These are phyloP conservation scores for Callopanchax toddi DNA, from an alignment of 2,113 vertebrate genomes.

Conservation along the genomic window DNA sequence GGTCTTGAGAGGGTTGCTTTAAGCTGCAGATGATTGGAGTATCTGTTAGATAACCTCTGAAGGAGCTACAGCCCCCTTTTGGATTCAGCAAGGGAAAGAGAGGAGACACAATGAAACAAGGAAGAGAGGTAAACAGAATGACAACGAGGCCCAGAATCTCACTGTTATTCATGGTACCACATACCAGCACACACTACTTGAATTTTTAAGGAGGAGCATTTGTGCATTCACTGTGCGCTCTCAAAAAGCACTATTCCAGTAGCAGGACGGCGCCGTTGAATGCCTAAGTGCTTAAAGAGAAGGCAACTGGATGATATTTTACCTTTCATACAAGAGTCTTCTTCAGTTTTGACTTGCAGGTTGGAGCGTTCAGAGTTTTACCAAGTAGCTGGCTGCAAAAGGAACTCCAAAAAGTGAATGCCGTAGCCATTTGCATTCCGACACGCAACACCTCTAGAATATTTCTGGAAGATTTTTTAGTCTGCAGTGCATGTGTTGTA, in stretches of 20 bases:
- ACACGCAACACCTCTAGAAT: background rate
- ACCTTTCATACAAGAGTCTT: background rate
- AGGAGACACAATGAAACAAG: slow-evolving; percentile 36
- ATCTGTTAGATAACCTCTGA: slow-evolving; percentile 69
- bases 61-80: slow-evolving; percentile 55
- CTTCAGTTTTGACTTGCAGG: background rate
- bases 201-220: slow-evolving; percentile 27
- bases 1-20: slow-evolving; percentile 60
- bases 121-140: slow-evolving; percentile 36
- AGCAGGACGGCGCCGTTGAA: slow-evolving; percentile 48
- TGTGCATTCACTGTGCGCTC: slow-evolving; percentile 9
- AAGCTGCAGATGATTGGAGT: slow-evolving; percentile 71
- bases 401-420: too few relatives aligned
- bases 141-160: slow-evolving; percentile 44
- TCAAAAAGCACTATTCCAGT: slow-evolving; percentile 22
- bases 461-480: background rate
- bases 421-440: background rate
- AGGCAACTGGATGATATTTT: background rate
- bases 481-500: background rate
- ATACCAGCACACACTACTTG: slow-evolving; percentile 15
- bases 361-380: background rate
- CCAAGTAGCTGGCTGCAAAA: background rate
- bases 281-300: slow-evolving; percentile 7
- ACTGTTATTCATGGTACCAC: slow-evolving; percentile 26
- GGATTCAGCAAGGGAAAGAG: slow-evolving; percentile 22